A percentile compares a stretch with the other conserved stretches of the same genome.
Conservation (phyloP, 2,113 vertebrate species). For the Montifringilla adamsi region DNA sequence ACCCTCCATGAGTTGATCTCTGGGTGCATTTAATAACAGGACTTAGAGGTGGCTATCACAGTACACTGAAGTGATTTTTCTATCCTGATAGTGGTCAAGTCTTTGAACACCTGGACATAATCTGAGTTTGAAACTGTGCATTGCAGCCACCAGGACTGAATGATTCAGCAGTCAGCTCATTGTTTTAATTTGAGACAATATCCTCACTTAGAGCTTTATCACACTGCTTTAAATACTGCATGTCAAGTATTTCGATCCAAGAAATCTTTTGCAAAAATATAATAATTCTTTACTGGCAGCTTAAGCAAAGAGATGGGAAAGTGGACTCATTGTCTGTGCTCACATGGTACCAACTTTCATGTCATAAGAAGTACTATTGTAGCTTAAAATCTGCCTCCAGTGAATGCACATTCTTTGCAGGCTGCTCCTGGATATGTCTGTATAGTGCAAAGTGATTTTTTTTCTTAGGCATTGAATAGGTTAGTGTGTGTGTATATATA, state of each 20-base stretch:
- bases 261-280: neutral
- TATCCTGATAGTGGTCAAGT: neutral
- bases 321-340: neutral
- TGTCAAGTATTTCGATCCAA: neutral
- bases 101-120: neutral
- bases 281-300: neutral
- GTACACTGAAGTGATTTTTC: neutral
- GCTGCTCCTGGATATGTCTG: neutral
- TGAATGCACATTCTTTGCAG: neutral
- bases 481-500: neutral
- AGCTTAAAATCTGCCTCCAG: neutral
- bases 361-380: neutral
- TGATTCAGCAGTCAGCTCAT: neutral
- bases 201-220: neutral
- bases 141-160: neutral
- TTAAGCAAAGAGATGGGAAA: neutral
- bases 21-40: neutral
- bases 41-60: neutral
- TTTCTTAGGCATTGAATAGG: neutral
- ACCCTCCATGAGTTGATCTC: neutral
- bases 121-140: neutral
- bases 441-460: neutral
- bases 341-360: neutral
- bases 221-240: neutral
- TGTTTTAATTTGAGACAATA: neutral